Evolutionary conservation across 2,113 vertebrate species (phyloP).

Genomic region (Gobio gobio): DNA sequence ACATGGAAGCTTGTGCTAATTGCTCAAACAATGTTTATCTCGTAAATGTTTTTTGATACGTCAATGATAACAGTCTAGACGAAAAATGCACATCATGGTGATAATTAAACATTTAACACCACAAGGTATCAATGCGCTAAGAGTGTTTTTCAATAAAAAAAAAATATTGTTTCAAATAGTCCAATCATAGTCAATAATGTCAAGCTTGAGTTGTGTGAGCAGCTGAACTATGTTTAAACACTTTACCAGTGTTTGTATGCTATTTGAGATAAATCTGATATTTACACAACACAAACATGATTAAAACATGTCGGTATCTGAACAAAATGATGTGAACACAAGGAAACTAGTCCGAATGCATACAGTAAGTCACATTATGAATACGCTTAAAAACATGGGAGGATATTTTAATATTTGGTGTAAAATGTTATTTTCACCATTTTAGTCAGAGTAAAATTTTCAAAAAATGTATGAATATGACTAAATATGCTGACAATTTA

Average conservation of each 20-base stretch:
- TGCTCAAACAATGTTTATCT: background rate
- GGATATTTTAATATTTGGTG: background rate
- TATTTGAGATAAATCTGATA: background rate
- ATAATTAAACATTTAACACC: background rate
- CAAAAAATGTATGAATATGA: no score
- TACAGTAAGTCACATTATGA: background rate
- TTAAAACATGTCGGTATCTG: background rate
- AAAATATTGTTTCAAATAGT: no score
- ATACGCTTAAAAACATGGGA: background rate
- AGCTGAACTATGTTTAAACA: no score
- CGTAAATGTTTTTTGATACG: background rate
- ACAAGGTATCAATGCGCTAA: no score
- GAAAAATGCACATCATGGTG: background rate
- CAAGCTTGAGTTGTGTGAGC: no score
- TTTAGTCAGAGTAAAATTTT: background rate
- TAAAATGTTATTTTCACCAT: background rate
- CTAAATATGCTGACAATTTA: background rate
- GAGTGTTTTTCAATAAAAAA: no score
- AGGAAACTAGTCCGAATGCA: background rate
- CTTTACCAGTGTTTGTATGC: background rate
- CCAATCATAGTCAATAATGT: no score
- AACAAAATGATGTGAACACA: background rate
- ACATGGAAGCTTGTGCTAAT: constrained; percentile 4
- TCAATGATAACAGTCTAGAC: background rate
- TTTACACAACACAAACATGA: background rate